phyloP scores from a whole-genome alignment of 2,888 invertebrate species.

The Dasysyrphus tricinctus region DNA sequence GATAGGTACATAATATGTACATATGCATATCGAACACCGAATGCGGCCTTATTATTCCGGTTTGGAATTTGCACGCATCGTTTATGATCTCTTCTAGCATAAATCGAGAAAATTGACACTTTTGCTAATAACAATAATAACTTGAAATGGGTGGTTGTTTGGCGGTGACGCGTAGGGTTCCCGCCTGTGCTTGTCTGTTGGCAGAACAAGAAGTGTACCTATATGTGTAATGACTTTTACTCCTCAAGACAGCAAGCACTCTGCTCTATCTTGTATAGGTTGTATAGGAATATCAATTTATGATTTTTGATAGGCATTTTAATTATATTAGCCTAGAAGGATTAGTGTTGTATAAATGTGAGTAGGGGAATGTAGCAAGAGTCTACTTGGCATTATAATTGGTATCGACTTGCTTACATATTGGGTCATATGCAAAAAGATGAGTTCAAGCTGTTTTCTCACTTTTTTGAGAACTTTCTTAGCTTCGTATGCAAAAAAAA shows the following conservation, averaged over 20 bases:
- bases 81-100: conserved; percentile 73
- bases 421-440: too few relatives aligned
- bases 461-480: too few relatives aligned
- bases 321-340: conserved; percentile 59
- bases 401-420: background rate
- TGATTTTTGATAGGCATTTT: conserved; percentile 72
- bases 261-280: background rate
- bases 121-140: conserved; percentile 79
- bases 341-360: conserved; percentile 14
- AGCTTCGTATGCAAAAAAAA: too few relatives aligned
- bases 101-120: conserved; percentile 80
- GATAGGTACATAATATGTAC: background rate
- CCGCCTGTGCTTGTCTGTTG: conserved; percentile 28
- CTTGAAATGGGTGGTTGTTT: conserved; percentile 69
- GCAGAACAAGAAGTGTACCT: background rate
- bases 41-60: conserved; percentile 45
- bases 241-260: conserved; percentile 36
- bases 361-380: background rate
- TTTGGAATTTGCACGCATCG: conserved; percentile 73
- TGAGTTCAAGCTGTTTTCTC: too few relatives aligned
- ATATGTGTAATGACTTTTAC: conserved; percentile 6
- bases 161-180: conserved; percentile 43
- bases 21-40: conserved; percentile 5
- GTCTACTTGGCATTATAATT: background rate
- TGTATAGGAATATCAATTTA: conserved; percentile 50